Base-by-base conservation (phyloP, 2,797 vertebrate species). In the Tarsius wallacei region DNA sequence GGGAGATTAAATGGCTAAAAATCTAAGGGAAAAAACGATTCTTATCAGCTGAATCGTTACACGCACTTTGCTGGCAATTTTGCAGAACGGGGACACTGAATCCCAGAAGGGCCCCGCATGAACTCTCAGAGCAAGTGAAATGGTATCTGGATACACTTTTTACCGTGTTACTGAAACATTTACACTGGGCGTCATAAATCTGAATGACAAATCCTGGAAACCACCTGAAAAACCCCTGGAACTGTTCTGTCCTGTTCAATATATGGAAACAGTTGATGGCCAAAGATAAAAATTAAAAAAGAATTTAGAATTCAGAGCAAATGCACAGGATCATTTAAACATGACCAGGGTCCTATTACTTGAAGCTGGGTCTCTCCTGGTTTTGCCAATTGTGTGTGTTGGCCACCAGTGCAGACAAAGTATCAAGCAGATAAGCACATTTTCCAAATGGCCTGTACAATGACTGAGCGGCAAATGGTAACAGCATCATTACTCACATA, bases 201-300 rank as follows among this genome's bases (percentile, higher is more conserved):
- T 91, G 78, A 95, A 89, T 95, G 93, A 87, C 94, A 97, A 71
- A 95, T 96, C 59, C 77, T 97, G 97, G 97, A 97, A 97, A 97
- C 63, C 95, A 98, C 97, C 96, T 97, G 94, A 94, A 98, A 98
- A 97, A 63, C 91, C 88, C 97, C 80, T 90, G 78, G 93, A 97
- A 98, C 87, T 82, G 87, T 51, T 74, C 42, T 86, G 51, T 84
- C 89, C 55, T 73, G 36, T 80, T 91, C 74, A 97, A 91, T 95
- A 90, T 95, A 87, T 96, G 93, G 83, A 97, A 95, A 93, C 81
- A 85, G 63, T 87, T 95, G 80, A 90, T 28, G 63, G 70, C 16
- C 24, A 63, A 80, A 76, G 7, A 64, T 70, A 61, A 47, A 81
- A 63, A 77, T n/a, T 73, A 12, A 81, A 78, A 57, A 51, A 47